Conservation (phyloP, 2,113 vertebrate genomes). For the Uropsilus gracilis region DNA sequence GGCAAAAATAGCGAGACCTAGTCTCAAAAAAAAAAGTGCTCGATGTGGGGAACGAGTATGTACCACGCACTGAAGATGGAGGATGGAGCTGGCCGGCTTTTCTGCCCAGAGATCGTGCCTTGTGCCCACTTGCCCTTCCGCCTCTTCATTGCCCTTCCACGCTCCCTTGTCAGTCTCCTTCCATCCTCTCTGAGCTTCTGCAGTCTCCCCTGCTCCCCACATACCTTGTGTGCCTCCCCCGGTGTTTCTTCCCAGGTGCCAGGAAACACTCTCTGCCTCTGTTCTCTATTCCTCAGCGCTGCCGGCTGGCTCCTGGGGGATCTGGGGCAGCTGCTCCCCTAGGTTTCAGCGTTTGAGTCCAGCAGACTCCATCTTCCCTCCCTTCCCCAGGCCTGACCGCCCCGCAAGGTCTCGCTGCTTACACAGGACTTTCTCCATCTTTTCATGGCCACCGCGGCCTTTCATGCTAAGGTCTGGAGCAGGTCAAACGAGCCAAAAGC, state of each 20-base stretch:
- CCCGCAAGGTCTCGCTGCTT: neutral
- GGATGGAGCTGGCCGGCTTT: neutral
- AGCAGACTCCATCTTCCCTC: neutral
- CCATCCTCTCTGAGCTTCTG: neutral
- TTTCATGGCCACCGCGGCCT: neutral
- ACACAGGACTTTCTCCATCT: neutral
- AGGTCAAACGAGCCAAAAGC: neutral
- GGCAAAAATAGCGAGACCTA: too few species aligned
- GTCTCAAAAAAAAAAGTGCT: too few species aligned
- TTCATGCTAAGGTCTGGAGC: neutral
- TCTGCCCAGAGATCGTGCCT: neutral
- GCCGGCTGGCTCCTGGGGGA: neutral
- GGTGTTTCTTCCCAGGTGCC: neutral
- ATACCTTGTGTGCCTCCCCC: neutral
- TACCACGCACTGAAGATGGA: neutral
- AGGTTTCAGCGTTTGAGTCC: neutral
- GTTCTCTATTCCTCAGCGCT: neutral
- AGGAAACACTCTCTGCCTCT: neutral
- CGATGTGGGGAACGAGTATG: neutral
- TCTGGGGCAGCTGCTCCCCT: neutral
- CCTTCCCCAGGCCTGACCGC: neutral
- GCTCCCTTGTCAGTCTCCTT: neutral
- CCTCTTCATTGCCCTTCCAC: neutral
- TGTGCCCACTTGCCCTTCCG: constrained; percentile 28
- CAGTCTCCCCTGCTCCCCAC: neutral